Base-by-base conservation (phyloP, 37 sponge, comb jelly and placozoan genomes). In the Haliclona indistincta region DNA sequence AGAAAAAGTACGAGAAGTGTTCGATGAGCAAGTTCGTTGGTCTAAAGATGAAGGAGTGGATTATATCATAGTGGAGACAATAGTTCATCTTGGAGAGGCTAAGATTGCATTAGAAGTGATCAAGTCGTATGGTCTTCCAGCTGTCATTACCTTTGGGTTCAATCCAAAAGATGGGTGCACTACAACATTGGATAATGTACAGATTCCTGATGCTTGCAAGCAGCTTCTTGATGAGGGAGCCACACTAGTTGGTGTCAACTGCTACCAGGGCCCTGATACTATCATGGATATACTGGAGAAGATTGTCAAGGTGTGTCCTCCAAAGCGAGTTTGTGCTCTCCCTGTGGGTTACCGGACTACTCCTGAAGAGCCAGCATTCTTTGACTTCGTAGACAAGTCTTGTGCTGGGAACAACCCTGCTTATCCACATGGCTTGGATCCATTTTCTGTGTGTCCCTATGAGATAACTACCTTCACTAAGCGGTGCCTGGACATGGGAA, bases 301-400 rank as follows among this genome's bases (percentile, higher is more conserved):
- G 25, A 75, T 80, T 38, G 54, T 47, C 29, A 66, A 80, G 60
- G 69, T 41, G 3, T 72, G 80, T 63, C 86, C 86, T 28, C 68
- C 75, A 37, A 75, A 70, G 30, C 71, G 75, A n/a, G 62, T 86
- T 35, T 55, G 71, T 58, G 87, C 87, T 13, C 76, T 86, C 0
- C 87, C 87, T 23, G 38, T 86, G 22, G 75, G 68, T 34, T 86
- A 86, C 41, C 76, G 87, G 42, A 86, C 87, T 28, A 86, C 81
- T 40, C 26, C 60, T n/a, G 71, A 80, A 15, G 45, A 75, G 26
- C 87, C 80, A 8, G 62, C 64, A 8, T 79, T 52, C 32, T 56
- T 41, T 17, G 63, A 55, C 2, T 39, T 86, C 28, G 58, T 51
- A 28, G 87, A 86, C 53, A 54, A 55, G 0, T 17, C 1, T 22